A percentile compares a stretch with the other conserved stretches of the same genome.
These are phyloP conservation scores for Ophion costatus DNA, from an alignment of 2,888 invertebrate genomes.

Conservation along the genomic window DNA sequence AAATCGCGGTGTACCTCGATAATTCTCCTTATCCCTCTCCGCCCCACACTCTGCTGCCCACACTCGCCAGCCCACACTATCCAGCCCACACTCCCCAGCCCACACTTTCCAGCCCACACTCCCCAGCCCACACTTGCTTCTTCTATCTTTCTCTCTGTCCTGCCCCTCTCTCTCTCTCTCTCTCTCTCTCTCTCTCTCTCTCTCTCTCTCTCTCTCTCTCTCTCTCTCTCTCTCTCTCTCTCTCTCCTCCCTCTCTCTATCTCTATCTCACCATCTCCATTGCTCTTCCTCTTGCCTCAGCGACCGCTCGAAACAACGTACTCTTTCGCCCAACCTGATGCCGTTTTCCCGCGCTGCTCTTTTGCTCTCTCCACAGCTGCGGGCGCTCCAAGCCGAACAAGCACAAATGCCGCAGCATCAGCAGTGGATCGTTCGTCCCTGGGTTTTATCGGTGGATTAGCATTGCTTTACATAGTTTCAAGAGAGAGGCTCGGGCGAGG, in stretches of 20 bases:
- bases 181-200: slow-evolving; percentile 15
- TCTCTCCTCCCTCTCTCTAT: slow-evolving; percentile 21
- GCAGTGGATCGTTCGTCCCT: slow-evolving; percentile 74
- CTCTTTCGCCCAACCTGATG: slow-evolving; percentile 44
- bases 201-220: too few species aligned
- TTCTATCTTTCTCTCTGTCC: not conserved
- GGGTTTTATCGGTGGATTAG: slow-evolving; percentile 82
- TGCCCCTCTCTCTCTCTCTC: not conserved
- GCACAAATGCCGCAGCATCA: slow-evolving; percentile 63
- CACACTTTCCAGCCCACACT: slow-evolving; percentile 25
- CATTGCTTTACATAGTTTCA: slow-evolving; percentile 82
- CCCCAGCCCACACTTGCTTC: slow-evolving; percentile 17
- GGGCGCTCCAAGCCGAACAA: slow-evolving; percentile 53
- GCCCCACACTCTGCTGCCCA: slow-evolving; percentile 5
- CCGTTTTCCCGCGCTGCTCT: slow-evolving; percentile 47
- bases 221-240: not conserved
- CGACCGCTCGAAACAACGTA: slow-evolving; percentile 19
- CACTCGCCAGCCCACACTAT: not conserved
- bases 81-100: too few species aligned
- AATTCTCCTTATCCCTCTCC: slow-evolving; percentile 30
- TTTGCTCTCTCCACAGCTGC: slow-evolving; percentile 48
- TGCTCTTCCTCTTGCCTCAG: slow-evolving; percentile 24
- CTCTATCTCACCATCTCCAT: slow-evolving; percentile 20
- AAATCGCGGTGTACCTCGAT: slow-evolving; percentile 74
- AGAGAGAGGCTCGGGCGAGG: slow-evolving; percentile 15